These are phyloP conservation scores for Endotricha flammealis DNA, from an alignment of 2,888 invertebrate genomes.

Conservation along the genomic window DNA sequence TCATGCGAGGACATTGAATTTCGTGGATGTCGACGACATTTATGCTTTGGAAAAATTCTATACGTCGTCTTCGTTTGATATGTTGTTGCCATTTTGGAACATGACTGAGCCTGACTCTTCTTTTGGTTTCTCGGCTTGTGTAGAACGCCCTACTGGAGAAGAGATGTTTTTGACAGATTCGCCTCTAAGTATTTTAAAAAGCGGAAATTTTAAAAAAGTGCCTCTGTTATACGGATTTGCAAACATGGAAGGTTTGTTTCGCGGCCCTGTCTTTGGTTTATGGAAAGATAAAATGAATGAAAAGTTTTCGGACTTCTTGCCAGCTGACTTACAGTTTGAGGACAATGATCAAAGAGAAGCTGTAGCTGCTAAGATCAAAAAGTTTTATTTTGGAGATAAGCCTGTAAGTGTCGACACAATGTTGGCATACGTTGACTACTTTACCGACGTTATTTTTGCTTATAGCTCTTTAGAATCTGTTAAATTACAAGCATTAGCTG, in stretches of 20 bases:
- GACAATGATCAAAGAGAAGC: constrained; percentile 30
- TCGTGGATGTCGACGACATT: constrained; percentile 33
- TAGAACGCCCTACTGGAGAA: constrained; percentile 22
- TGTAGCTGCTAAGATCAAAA: constrained; percentile 32
- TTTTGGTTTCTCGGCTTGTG: constrained; percentile 25
- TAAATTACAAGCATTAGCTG: constrained; percentile 26
- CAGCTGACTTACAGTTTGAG: constrained; percentile 40
- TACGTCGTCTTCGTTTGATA: constrained; percentile 28
- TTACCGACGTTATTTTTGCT: constrained; percentile 32
- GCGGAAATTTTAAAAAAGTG: constrained; percentile 10
- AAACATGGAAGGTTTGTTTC: constrained; percentile 34
- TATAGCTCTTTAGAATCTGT: constrained; percentile 26
- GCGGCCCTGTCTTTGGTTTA: constrained; percentile 22
- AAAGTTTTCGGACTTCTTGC: constrained; percentile 43
- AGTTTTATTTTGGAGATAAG: constrained; percentile 41
- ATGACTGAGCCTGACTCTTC: constrained; percentile 22
- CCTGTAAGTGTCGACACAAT: constrained; percentile 28
- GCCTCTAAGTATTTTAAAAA: constrained; percentile 8
- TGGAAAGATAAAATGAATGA: constrained; percentile 41
- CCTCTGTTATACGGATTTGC: constrained; percentile 32
- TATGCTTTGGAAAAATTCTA: constrained; percentile 43
- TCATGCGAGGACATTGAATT: constrained; percentile 28
- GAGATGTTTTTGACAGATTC: constrained; percentile 6
- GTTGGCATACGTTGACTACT: constrained; percentile 33
- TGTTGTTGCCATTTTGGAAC: constrained; percentile 23